Evolutionary conservation across 2,888 invertebrate species (phyloP).

Genomic region (Apodemia hepburni): DNA sequence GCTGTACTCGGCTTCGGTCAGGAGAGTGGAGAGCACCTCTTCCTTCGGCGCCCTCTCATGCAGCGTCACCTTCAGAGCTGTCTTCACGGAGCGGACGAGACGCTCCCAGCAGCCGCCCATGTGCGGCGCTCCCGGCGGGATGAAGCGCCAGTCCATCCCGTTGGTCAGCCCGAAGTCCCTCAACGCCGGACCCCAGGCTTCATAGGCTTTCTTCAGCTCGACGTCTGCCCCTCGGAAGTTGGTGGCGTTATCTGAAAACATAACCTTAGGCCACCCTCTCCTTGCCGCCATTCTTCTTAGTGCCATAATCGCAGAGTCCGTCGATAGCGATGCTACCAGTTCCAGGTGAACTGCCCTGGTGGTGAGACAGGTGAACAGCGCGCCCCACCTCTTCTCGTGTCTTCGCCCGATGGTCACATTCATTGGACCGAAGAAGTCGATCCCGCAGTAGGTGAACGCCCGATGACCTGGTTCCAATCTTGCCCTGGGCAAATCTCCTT

Average conservation of each 20-base stretch:
- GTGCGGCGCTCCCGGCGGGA: slow-evolving; percentile 23
- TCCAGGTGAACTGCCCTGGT: too few relatives aligned
- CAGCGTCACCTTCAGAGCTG: slow-evolving; percentile 22
- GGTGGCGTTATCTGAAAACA: slow-evolving; percentile 33
- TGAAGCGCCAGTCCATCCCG: slow-evolving; percentile 24
- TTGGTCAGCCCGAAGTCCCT: background rate
- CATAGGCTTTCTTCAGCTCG: slow-evolving; percentile 23
- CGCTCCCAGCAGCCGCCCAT: slow-evolving; percentile 33
- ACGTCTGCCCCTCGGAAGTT: slow-evolving; percentile 29
- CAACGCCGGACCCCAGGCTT: slow-evolving; percentile 11
- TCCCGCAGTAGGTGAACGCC: background rate
- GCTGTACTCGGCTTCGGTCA: slow-evolving; percentile 26
- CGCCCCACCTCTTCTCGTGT: too few relatives aligned
- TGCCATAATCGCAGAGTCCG: slow-evolving; percentile 32
- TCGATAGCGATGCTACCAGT: background rate
- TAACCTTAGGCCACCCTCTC: slow-evolving; percentile 27
- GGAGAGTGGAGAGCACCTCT: slow-evolving; percentile 8
- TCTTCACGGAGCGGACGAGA: slow-evolving; percentile 29
- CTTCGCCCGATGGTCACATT: too few relatives aligned
- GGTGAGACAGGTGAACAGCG: too few relatives aligned
- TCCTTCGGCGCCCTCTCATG: slow-evolving; percentile 19
- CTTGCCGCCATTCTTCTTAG: slow-evolving; percentile 31
- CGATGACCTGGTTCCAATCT: background rate
- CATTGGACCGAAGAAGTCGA: too few relatives aligned
- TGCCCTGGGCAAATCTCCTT: background rate